phyloP scores from a whole-genome alignment of 1,140 invertebrate genomes.

The Oryctes rhinoceros region DNA sequence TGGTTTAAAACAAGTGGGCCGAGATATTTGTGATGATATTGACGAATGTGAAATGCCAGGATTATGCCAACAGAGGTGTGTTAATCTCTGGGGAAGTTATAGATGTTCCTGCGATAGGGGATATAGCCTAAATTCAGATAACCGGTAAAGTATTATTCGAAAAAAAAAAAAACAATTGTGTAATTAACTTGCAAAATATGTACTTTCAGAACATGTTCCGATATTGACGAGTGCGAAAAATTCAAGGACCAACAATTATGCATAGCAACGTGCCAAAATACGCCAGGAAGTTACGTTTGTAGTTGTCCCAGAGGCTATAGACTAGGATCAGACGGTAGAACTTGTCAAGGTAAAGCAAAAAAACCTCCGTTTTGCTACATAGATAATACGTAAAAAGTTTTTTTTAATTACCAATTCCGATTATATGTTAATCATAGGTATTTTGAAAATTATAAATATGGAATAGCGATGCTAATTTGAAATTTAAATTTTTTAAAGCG shows the following conservation, averaged over 20 bases:
- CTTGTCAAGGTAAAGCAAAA: conserved; percentile 73
- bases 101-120: conserved; percentile 80
- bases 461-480: conserved; percentile 17
- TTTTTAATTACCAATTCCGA: background rate
- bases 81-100: conserved; percentile 85
- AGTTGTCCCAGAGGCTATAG: conserved; percentile 86
- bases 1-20: conserved; percentile 73
- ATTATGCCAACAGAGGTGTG: conserved; percentile 84
- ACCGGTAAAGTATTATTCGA: conserved; percentile 63
- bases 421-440: background rate
- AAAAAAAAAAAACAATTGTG: background rate
- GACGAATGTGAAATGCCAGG: conserved; percentile 73
- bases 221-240: conserved; percentile 88
- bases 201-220: conserved; percentile 73
- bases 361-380: background rate
- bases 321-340: conserved; percentile 72
- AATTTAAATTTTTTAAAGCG: conserved; percentile 35
- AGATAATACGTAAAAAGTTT: background rate
- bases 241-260: conserved; percentile 77
- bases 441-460: background rate
- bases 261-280: conserved; percentile 87
- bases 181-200: background rate
- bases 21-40: conserved; percentile 69
- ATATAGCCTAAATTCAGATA: conserved; percentile 75
- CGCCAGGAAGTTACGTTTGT: conserved; percentile 86